Conservation (phyloP, 2,888 invertebrate genomes). For the Pilophorus perplexus region DNA sequence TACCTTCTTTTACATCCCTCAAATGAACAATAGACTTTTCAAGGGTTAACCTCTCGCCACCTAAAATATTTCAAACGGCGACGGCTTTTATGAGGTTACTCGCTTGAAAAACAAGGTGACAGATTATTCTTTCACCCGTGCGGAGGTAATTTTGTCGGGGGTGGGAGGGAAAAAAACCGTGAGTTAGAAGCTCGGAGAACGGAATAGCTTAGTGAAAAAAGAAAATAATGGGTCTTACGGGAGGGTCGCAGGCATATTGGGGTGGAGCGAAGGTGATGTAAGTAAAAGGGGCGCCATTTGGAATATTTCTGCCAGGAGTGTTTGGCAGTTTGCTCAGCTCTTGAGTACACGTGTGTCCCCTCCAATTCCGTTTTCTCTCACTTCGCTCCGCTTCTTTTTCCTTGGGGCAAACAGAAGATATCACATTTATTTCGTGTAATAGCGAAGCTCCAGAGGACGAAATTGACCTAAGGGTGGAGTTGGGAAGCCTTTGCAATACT, state of each 20-base stretch:
- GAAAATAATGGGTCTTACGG: slow-evolving; percentile 13
- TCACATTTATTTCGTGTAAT: slow-evolving; percentile 26
- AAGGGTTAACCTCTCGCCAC: too few species aligned
- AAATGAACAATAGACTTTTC: too few species aligned
- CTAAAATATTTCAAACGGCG: too few species aligned
- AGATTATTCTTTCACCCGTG: too few species aligned
- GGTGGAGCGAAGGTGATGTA: not conserved
- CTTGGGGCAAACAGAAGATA: slow-evolving; percentile 16
- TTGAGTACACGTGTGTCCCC: slow-evolving; percentile 34
- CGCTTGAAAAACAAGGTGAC: too few species aligned
- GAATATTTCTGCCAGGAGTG: slow-evolving; percentile 25
- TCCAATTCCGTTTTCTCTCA: slow-evolving; percentile 13
- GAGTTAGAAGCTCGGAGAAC: too few species aligned
- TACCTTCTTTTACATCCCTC: too few species aligned
- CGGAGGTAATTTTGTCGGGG: too few species aligned
- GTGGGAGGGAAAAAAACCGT: too few species aligned
- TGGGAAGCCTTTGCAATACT: too few species aligned
- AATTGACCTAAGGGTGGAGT: slow-evolving; percentile 26
- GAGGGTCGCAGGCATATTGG: slow-evolving; percentile 3
- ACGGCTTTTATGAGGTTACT: too few species aligned
- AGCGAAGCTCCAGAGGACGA: not conserved
- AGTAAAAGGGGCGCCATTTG: slow-evolving; percentile 31
- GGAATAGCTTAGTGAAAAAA: too few species aligned
- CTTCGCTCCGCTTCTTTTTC: not conserved
- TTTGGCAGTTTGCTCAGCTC: slow-evolving; percentile 38